A percentile compares a stretch with the other conserved stretches of the same genome.
Evolutionary conservation across 2,113 vertebrate genomes (phyloP).

Genomic region (Myotis yumanensis): DNA sequence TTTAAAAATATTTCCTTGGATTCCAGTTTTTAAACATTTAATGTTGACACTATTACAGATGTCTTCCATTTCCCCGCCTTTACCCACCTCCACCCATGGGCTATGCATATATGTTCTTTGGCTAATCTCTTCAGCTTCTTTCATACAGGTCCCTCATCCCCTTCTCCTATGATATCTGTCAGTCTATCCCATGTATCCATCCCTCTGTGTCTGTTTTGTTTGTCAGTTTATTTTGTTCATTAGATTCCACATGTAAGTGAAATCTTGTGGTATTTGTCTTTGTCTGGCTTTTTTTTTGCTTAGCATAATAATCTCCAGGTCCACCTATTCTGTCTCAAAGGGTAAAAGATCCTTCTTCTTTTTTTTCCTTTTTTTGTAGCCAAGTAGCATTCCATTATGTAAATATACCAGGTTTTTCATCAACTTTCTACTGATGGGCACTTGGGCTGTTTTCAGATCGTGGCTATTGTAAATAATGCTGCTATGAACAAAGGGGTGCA

Average conservation of each 20-base stretch:
- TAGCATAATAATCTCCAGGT: not conserved
- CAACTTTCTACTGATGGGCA: not conserved
- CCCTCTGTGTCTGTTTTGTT: not conserved
- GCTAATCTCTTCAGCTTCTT: not conserved
- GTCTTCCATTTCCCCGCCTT: not conserved
- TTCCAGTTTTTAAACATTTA: constrained; percentile 13
- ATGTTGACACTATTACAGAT: not conserved
- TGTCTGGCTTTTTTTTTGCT: not conserved
- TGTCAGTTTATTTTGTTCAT: not conserved
- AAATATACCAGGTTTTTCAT: not conserved
- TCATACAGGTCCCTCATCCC: not conserved
- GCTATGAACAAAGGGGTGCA: not conserved
- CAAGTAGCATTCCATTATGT: not conserved
- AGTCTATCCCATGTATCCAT: not conserved
- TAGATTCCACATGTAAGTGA: not conserved
- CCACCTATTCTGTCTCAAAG: not conserved
- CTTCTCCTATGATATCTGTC: not conserved
- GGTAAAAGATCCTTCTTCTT: not conserved
- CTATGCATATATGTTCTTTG: not conserved
- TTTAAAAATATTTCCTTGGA: constrained; percentile 15
- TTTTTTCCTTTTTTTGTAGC: not conserved
- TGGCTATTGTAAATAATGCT: not conserved
- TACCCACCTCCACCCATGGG: not conserved
- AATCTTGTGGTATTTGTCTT: not conserved
- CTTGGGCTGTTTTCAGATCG: not conserved